phyloP scores from a whole-genome alignment of 2,888 invertebrate species.

The Drosophila kambysellisi region DNA sequence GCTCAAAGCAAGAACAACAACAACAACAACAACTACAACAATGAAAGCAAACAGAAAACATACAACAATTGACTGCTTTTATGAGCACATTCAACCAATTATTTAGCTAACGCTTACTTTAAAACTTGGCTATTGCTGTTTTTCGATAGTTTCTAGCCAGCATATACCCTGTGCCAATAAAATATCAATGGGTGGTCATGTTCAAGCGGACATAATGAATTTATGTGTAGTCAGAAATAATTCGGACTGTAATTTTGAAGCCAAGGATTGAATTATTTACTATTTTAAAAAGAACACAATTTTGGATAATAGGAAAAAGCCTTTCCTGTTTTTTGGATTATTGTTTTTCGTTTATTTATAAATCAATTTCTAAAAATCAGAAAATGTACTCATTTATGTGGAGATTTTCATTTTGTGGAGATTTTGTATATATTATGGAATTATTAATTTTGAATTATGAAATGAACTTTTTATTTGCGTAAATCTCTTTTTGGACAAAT shows the following conservation, averaged over 20 bases:
- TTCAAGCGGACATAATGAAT: neutral
- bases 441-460: no score
- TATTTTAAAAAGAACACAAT: no score
- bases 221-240: neutral
- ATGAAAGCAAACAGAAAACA: constrained; percentile 1
- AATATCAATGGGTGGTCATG: no score
- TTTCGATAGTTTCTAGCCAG: constrained; percentile 40
- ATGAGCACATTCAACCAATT: constrained; percentile 21
- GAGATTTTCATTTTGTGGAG: no score
- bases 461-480: neutral
- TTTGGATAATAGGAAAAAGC: no score
- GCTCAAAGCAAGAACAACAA: constrained; percentile 5
- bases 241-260: neutral
- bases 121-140: constrained; percentile 26
- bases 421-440: no score
- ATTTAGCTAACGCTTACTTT: constrained; percentile 25
- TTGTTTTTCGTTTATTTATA: no score
- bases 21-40: neutral
- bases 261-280: neutral
- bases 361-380: no score
- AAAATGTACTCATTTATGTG: no score
- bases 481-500: neutral
- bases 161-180: constrained; percentile 26
- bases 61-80: constrained; percentile 16
- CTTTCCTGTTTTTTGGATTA: no score